These are phyloP conservation scores for Microtus ochrogaster DNA, from an alignment of 2,113 vertebrate species.

Conservation along the genomic window DNA sequence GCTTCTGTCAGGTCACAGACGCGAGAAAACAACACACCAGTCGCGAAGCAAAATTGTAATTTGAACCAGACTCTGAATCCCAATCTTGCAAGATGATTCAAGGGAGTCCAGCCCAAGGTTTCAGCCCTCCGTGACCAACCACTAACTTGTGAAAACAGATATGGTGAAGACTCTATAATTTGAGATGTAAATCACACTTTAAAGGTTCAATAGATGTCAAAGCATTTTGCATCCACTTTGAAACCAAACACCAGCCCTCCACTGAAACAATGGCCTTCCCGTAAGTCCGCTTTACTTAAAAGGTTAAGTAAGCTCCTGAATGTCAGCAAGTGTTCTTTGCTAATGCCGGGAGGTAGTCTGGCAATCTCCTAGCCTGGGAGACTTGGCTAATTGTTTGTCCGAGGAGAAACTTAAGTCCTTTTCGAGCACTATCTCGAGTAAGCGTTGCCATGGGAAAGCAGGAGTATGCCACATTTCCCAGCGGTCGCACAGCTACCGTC, in stretches of 20 bases:
- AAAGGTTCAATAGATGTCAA: constrained; percentile 43
- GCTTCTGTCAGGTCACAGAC: background rate
- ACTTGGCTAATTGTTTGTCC: constrained; percentile 63
- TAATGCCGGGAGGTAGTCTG: constrained; percentile 7
- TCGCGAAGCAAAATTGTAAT: constrained; percentile 6
- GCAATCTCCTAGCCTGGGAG: constrained; percentile 25
- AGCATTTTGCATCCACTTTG: constrained; percentile 46
- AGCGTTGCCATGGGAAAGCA: constrained; percentile 24
- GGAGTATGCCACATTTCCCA: background rate
- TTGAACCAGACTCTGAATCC: background rate
- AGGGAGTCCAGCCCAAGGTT: background rate
- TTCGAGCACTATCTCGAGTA: constrained; percentile 17
- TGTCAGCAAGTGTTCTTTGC: constrained; percentile 39
- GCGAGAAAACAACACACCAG: background rate
- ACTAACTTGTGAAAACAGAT: constrained; percentile 56
- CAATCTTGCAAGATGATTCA: background rate
- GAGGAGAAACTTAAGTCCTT: constrained; percentile 54
- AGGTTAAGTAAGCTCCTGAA: constrained; percentile 57
- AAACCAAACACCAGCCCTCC: constrained; percentile 51
- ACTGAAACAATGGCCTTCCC: constrained; percentile 31
- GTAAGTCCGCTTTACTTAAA: constrained; percentile 42
- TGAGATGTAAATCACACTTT: constrained; percentile 45
- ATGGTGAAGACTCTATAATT: background rate
- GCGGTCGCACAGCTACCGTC: background rate
- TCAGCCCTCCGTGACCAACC: constrained; percentile 1